Evolutionary conservation across 2,113 vertebrate species (phyloP).

Genomic region (Perognathus longimembris): DNA sequence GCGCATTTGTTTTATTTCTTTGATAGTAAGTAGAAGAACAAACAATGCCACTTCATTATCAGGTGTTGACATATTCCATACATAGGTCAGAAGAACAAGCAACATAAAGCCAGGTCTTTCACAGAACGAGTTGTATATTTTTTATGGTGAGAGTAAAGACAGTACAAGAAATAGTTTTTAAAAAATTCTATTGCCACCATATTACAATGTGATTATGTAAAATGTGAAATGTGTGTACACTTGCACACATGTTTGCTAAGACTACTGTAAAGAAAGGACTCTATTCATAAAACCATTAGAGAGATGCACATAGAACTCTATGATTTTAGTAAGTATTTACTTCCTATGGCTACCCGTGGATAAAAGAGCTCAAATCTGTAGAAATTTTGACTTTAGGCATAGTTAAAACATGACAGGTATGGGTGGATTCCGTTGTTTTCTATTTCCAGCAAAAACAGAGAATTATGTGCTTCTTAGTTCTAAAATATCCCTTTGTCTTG

Average conservation of each 20-base stretch:
- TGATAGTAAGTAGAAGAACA: not conserved
- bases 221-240: fast-evolving
- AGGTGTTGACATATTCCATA: not conserved
- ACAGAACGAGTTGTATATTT: not conserved
- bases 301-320: not conserved
- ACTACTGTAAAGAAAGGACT: not conserved
- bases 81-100: not conserved
- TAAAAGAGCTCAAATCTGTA: not conserved
- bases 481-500: constrained; percentile 14
- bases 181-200: not conserved
- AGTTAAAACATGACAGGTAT: not conserved
- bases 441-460: not conserved
- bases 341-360: not conserved
- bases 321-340: constrained; percentile 32
- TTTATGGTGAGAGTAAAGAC: not conserved
- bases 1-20: not conserved
- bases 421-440: constrained; percentile 5
- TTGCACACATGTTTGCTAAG: not conserved
- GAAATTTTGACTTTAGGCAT: not conserved
- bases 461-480: not conserved
- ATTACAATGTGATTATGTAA: not conserved
- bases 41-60: not conserved
- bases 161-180: not conserved
- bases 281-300: not conserved
- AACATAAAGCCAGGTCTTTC: not conserved